These are phyloP conservation scores for Melitaea athalia DNA, from an alignment of 2,888 invertebrate species.

Conservation along the genomic window DNA sequence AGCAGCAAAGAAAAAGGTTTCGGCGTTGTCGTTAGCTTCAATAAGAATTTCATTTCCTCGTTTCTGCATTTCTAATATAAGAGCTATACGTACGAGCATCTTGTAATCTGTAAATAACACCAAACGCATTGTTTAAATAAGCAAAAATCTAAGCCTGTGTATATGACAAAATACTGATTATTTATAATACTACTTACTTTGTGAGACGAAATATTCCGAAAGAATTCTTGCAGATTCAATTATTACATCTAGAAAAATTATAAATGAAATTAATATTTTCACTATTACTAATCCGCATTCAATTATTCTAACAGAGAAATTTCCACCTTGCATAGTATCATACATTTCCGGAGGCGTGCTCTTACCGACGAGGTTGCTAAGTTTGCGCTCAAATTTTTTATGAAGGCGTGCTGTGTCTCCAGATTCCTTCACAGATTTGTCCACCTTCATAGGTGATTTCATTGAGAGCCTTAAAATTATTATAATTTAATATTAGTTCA, in stretches of 20 bases:
- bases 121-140: not conserved
- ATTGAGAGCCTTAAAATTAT: constrained; percentile 42
- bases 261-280: not conserved
- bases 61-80: constrained; percentile 72
- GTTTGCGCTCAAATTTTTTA: constrained; percentile 68
- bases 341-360: constrained; percentile 51
- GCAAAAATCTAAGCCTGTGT: not conserved
- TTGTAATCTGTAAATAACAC: constrained; percentile 56
- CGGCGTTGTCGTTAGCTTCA: constrained; percentile 56
- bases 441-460: constrained; percentile 54
- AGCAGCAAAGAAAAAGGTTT: constrained; percentile 69
- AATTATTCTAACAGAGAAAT: not conserved
- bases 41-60: constrained; percentile 64
- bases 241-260: constrained; percentile 59
- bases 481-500: not conserved
- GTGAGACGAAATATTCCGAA: constrained; percentile 63
- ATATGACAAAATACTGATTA: no score
- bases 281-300: not conserved
- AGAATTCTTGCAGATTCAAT: constrained; percentile 64
- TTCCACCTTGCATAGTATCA: constrained; percentile 57
- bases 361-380: constrained; percentile 53
- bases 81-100: constrained; percentile 54
- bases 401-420: constrained; percentile 63
- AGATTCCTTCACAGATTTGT: constrained; percentile 62
- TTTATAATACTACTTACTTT: constrained; percentile 53